These are phyloP conservation scores for Ctenomys sociabilis DNA, from an alignment of 2,113 vertebrate species.

Conservation along the genomic window DNA sequence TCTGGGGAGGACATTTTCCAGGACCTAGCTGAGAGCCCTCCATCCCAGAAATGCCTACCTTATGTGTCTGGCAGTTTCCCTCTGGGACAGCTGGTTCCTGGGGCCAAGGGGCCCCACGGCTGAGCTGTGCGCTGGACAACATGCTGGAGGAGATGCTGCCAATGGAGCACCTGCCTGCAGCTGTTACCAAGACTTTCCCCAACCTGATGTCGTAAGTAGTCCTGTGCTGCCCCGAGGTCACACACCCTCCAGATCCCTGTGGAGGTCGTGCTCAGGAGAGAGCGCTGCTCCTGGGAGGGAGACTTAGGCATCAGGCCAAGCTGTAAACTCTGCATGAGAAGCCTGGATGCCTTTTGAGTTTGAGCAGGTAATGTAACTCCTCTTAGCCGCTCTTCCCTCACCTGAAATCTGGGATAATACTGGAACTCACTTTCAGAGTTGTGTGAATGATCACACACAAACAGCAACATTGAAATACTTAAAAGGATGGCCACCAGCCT, in stretches of 20 bases:
- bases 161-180: not conserved
- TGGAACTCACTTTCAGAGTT: not conserved
- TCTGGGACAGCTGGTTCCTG: not conserved
- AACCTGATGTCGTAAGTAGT: not conserved
- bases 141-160: not conserved
- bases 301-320: not conserved
- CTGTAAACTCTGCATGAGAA: not conserved
- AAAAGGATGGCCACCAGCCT: not conserved
- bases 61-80: not conserved
- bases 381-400: not conserved
- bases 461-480: not conserved
- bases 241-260: not conserved
- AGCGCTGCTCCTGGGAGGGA: not conserved
- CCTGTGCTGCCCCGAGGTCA: not conserved
- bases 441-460: not conserved
- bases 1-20: not conserved
- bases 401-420: not conserved
- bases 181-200: not conserved
- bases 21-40: not conserved
- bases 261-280: accelerated
- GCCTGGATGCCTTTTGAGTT: not conserved
- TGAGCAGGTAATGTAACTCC: not conserved
- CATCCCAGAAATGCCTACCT: not conserved
- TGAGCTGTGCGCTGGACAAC: not conserved
- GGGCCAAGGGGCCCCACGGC: no score